A percentile compares a stretch with the other conserved stretches of the same genome.
Conservation (phyloP, 2,888 invertebrate genomes). For the Lobophora halterata region DNA sequence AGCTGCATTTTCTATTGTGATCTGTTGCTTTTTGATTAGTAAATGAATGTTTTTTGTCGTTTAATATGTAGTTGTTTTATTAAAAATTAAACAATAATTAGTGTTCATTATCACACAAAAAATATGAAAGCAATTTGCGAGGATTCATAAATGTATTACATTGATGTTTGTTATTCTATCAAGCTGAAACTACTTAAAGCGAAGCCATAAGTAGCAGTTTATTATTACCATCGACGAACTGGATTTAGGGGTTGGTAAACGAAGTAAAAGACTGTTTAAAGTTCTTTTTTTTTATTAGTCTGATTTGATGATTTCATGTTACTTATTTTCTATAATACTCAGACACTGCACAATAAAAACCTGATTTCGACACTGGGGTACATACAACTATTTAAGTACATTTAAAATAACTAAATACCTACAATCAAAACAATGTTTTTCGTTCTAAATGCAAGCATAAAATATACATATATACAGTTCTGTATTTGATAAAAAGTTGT, state of each 20-base stretch:
- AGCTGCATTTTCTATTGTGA: slow-evolving; percentile 51
- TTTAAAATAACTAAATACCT: slow-evolving; percentile 8
- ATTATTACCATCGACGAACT: too few relatives aligned
- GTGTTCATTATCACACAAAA: too few relatives aligned
- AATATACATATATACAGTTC: not conserved
- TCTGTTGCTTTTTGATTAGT: slow-evolving; percentile 57
- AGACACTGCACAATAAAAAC: slow-evolving; percentile 36
- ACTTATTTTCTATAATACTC: slow-evolving; percentile 42
- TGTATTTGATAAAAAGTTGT: too few relatives aligned
- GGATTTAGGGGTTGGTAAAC: too few relatives aligned
- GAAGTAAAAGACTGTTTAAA: not conserved
- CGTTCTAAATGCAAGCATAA: slow-evolving; percentile 4
- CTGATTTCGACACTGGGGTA: slow-evolving; percentile 26
- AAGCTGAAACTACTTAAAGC: too few relatives aligned
- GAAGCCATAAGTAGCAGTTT: too few relatives aligned
- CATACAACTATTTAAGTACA: slow-evolving; percentile 33
- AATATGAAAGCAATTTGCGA: too few relatives aligned
- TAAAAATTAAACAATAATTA: slow-evolving; percentile 4
- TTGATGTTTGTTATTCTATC: too few relatives aligned
- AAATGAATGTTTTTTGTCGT: slow-evolving; percentile 60
- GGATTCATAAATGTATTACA: too few relatives aligned
- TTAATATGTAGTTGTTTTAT: slow-evolving; percentile 38
- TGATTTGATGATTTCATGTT: slow-evolving; percentile 7
- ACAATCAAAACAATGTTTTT: slow-evolving; percentile 11
- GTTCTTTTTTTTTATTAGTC: slow-evolving; percentile 1